Conservation (phyloP, 2,888 invertebrate genomes). For the Limnephilus marmoratus region DNA sequence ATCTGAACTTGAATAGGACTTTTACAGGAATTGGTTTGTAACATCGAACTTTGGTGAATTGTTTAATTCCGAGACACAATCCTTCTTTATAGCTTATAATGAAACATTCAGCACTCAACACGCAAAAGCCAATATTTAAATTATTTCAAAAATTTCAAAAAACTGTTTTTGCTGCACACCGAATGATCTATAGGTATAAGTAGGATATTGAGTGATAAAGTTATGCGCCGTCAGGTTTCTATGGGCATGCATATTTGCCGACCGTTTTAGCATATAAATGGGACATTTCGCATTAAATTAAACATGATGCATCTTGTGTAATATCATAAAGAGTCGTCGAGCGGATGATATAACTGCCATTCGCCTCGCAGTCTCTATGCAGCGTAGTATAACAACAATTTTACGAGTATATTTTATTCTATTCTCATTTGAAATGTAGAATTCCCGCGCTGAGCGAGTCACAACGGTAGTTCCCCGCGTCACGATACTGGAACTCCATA, state of each 20-base stretch:
- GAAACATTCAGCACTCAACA: not conserved
- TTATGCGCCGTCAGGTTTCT: not conserved
- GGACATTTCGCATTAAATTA: not conserved
- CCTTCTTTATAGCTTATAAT: not conserved
- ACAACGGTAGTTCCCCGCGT: slow-evolving; percentile 2
- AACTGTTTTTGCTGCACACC: not conserved
- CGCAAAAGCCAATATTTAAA: not conserved
- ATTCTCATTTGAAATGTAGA: slow-evolving; percentile 2
- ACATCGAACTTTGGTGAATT: too few species aligned
- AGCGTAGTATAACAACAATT: not conserved
- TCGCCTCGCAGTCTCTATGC: not conserved
- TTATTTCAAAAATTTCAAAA: not conserved
- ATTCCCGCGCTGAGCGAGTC: not conserved
- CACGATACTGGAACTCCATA: not conserved
- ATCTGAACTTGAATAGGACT: too few species aligned
- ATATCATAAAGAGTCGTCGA: not conserved
- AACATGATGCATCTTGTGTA: not conserved
- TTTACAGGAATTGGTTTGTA: too few species aligned
- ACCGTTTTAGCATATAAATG: not conserved
- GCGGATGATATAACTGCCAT: not conserved
- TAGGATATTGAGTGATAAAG: not conserved
- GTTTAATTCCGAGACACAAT: too few species aligned
- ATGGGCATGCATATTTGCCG: not conserved
- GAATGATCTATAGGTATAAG: not conserved
- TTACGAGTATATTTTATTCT: not conserved